Evolutionary conservation across 2,113 vertebrate genomes (phyloP).

Genomic region (Pipa parva): DNA sequence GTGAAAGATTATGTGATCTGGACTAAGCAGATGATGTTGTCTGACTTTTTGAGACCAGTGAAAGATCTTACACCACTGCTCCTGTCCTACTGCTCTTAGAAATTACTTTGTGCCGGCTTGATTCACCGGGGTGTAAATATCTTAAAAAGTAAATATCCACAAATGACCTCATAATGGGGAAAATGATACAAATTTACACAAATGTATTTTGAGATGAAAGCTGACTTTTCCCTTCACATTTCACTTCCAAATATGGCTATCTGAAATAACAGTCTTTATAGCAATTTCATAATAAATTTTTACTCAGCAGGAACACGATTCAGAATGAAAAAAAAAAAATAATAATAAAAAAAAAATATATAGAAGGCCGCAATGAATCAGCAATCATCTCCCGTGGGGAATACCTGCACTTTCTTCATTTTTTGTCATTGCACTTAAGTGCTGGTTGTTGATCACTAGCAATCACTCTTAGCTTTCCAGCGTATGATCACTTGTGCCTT

Average conservation of each 20-base stretch:
- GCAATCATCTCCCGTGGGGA: constrained; percentile 33
- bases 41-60: no score
- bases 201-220: no score
- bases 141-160: no score
- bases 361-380: constrained; percentile 31
- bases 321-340: constrained; percentile 23
- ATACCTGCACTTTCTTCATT: constrained; percentile 43
- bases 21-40: no score
- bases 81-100: no score
- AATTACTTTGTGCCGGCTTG: no score
- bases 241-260: constrained; percentile 38
- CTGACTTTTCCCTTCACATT: constrained; percentile 23
- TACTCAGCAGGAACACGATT: constrained; percentile 41
- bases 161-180: no score
- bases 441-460: constrained; percentile 34
- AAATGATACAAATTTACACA: no score
- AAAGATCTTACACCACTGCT: no score
- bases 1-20: no score
- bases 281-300: constrained; percentile 39
- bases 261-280: constrained; percentile 28
- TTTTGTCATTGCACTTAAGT: constrained; percentile 35
- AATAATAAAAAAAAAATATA: constrained; percentile 9
- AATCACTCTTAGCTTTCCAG: constrained; percentile 29
- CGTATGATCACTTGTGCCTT: constrained; percentile 27
- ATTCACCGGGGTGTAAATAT: no score